These are phyloP conservation scores for Pycnonotus jocosus DNA, from an alignment of 2,113 vertebrate species.

Conservation along the genomic window DNA sequence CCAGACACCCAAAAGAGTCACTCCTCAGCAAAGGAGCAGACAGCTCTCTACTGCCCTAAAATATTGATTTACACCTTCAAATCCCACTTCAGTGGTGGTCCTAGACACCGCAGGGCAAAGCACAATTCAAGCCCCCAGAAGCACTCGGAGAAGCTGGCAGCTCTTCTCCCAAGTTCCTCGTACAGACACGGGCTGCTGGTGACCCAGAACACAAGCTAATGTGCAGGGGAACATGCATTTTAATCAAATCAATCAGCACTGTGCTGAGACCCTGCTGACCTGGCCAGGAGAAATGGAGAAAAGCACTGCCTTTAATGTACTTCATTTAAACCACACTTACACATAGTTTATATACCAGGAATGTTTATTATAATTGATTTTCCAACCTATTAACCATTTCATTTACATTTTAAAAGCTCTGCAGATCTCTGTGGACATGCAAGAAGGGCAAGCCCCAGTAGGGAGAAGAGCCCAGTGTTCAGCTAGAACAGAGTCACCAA, in stretches of 20 bases:
- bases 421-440: not conserved
- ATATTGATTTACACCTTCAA: not conserved
- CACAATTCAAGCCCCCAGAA: not conserved
- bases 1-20: not conserved
- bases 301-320: constrained; percentile 50
- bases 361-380: constrained; percentile 70
- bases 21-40: not conserved
- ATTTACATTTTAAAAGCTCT: constrained; percentile 38
- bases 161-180: not conserved
- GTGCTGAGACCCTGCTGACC: constrained; percentile 44
- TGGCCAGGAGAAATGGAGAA: not conserved
- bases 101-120: not conserved
- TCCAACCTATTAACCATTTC: constrained; percentile 35
- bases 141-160: not conserved
- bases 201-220: constrained; percentile 2
- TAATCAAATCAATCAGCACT: constrained; percentile 50
- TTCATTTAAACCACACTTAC: constrained; percentile 53
- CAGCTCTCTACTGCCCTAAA: not conserved
- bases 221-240: constrained; percentile 10
- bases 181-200: not conserved
- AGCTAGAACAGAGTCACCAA: not conserved
- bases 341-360: constrained; percentile 38
- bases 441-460: not conserved
- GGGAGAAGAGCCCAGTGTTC: not conserved
- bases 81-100: not conserved